Evolutionary conservation across 2,888 invertebrate species (phyloP).

Genomic region (Rhyacophila evoluta): DNA sequence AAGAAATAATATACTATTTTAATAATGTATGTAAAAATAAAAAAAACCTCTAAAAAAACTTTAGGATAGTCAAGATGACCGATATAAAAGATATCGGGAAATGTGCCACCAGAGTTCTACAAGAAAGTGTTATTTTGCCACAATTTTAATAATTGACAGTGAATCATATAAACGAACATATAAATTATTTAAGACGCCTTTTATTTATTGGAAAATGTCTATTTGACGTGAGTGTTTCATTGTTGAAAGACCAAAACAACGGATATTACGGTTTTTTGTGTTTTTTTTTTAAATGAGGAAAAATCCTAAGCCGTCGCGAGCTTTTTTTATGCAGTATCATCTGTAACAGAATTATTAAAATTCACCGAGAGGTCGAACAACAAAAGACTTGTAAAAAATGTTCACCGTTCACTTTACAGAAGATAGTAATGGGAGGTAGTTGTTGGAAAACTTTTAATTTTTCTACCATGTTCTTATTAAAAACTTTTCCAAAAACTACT

Average conservation of each 20-base stretch:
- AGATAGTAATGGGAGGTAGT: not conserved
- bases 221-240: not conserved
- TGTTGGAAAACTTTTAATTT: not conserved
- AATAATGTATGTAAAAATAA: too few relatives aligned
- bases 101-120: too few relatives aligned
- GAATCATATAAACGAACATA: too few relatives aligned
- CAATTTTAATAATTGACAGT: too few relatives aligned
- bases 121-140: too few relatives aligned
- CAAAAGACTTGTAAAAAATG: conserved; percentile 39
- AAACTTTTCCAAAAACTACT: too few relatives aligned
- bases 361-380: conserved; percentile 35
- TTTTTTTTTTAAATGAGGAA: not conserved
- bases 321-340: conserved; percentile 1
- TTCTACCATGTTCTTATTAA: too few relatives aligned
- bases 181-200: too few relatives aligned
- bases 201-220: not conserved
- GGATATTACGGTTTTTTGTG: conserved; percentile 3
- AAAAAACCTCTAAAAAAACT: too few relatives aligned
- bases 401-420: not conserved
- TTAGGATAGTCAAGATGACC: too few relatives aligned
- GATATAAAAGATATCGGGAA: too few relatives aligned
- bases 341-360: conserved; percentile 41
- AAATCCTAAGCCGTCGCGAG: not conserved
- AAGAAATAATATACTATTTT: too few relatives aligned
- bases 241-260: not conserved